These are phyloP conservation scores for Eupithecia insigniata DNA, from an alignment of 2,888 invertebrate genomes.

Conservation along the genomic window DNA sequence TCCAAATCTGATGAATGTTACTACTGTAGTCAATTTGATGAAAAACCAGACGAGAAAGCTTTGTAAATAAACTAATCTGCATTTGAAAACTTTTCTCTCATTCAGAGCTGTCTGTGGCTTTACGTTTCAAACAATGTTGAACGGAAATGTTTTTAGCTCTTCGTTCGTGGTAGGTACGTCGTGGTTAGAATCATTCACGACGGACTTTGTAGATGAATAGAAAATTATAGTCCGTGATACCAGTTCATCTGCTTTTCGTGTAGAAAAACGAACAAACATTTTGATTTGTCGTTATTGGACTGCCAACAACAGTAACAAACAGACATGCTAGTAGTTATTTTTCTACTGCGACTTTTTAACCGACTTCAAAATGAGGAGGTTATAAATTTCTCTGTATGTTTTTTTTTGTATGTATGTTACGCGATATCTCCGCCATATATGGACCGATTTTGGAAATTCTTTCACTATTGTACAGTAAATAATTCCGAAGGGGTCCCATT, in stretches of 20 bases:
- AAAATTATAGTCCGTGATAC: background rate
- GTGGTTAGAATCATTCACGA: constrained; percentile 3
- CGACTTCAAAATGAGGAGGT: no score
- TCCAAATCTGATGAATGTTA: constrained; percentile 2
- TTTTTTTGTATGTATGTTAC: no score
- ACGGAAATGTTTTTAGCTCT: background rate
- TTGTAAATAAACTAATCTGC: constrained; percentile 32
- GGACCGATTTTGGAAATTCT: no score
- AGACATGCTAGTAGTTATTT: background rate
- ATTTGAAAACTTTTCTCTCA: constrained; percentile 24
- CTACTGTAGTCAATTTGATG: constrained; percentile 19
- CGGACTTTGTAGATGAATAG: background rate
- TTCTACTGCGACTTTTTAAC: background rate
- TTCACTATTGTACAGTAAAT: no score
- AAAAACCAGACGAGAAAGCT: constrained; percentile 26
- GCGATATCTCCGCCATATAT: no score
- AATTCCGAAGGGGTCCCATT: no score
- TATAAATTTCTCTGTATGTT: no score
- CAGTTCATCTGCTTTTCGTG: background rate
- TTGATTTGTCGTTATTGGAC: constrained; percentile 11
- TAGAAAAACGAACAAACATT: background rate
- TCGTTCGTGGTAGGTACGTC: background rate
- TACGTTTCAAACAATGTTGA: constrained; percentile 7
- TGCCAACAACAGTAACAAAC: constrained; percentile 9
- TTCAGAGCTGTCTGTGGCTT: constrained; percentile 18